These are phyloP conservation scores for Sciaenops ocellatus DNA, from an alignment of 2,797 vertebrate species.

Conservation along the genomic window DNA sequence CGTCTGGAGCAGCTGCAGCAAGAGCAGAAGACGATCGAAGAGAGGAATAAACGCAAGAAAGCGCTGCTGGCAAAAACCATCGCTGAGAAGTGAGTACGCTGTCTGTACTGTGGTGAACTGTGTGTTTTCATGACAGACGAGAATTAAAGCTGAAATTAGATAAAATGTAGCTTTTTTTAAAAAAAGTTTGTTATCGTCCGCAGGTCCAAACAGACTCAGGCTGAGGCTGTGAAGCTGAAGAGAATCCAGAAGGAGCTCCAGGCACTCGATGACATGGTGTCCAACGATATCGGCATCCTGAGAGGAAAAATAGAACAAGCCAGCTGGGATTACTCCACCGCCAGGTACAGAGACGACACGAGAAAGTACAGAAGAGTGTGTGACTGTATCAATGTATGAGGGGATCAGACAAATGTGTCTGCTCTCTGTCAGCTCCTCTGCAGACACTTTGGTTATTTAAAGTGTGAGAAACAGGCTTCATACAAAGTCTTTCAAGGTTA, in stretches of 20 bases:
- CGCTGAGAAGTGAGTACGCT: constrained; percentile 91
- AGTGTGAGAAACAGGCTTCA: no score
- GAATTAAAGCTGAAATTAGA: no score
- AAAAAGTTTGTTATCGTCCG: constrained; percentile 25
- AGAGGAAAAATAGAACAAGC: constrained; percentile 93
- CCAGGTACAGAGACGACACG: constrained; percentile 82
- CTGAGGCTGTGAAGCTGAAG: constrained; percentile 93
- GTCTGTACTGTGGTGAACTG: not conserved
- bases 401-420: no score
- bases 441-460: no score
- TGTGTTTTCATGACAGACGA: not conserved
- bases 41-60: constrained; percentile 95
- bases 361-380: no score
- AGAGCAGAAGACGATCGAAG: constrained; percentile 93
- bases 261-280: constrained; percentile 94
- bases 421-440: no score
- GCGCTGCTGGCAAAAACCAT: constrained; percentile 94
- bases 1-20: constrained; percentile 92
- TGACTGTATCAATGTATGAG: no score
- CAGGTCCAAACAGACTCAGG: constrained; percentile 96
- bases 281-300: constrained; percentile 93
- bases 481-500: no score
- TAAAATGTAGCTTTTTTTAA: no score
- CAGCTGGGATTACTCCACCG: constrained; percentile 91
- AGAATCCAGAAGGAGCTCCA: constrained; percentile 96